Evolutionary conservation across 2,888 invertebrate species (phyloP), one percentile per base, ranked within the genome.

Genomic region (Drosophila recens): DNA sequence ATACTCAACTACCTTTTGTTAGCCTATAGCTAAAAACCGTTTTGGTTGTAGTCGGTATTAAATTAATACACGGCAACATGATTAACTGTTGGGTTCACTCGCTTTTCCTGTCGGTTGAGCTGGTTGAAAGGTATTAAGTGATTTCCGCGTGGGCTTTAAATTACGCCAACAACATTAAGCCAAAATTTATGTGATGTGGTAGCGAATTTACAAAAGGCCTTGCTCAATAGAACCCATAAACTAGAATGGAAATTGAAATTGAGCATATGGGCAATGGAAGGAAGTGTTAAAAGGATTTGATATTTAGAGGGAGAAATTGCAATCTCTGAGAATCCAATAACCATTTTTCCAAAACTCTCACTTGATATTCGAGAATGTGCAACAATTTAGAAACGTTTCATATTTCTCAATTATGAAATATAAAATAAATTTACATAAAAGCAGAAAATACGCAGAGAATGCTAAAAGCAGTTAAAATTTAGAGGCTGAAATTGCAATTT

Each of bases 61-160:
- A 72, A 75, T 77, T 59, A 75, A 77, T 67, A 49, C 62, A 52
- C 46, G 62, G 15, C 58, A 34, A 23, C 54, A 63, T 67, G 75
- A 77, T 67, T 72, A 77, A 72, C 51, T 52, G 48, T 45, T 48
- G 58, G 58, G 36, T 13, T 49, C 15, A 23, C 27, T 63, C 20
- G 34, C 43, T 49, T 43, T 67, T 58, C 30, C 49, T 36, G 8
- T 58, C 30, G 49, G 33, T 27, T 49, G 33, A 10, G 56, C 20
- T 40, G 46, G 38, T 20, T 61, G n/a, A 4, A 20, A 0, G 34
- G 11, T 43, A 43, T 59, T 52, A 71, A 43, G 20, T 56, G 51
- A 71, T 66, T 62, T 40, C 42, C 17, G n/a, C 30, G 36, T 23
- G 40, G 43, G 46, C 20, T 42, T 36, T n/a, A 62, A 61, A 51